These are phyloP conservation scores for Oreochromis mossambicus DNA, from an alignment of 2,797 vertebrate species.

Conservation along the genomic window DNA sequence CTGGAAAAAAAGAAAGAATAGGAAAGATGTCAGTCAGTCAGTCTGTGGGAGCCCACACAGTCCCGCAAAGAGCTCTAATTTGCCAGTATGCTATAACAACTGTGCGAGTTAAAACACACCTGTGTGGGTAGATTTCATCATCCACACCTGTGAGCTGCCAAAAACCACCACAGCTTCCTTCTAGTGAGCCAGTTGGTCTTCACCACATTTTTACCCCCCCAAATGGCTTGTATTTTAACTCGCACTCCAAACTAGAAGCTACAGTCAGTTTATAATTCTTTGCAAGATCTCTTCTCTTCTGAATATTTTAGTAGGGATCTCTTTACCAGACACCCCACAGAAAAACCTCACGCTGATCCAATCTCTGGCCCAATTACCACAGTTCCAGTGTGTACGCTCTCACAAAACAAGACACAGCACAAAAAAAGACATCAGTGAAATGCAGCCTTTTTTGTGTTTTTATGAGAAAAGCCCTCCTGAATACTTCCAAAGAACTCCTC, in stretches of 20 bases:
- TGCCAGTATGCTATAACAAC: background rate
- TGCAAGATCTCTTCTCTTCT: background rate
- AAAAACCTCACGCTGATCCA: constrained; percentile 21
- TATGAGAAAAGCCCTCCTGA: background rate
- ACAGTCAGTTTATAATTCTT: background rate
- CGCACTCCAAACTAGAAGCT: background rate
- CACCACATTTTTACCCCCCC: background rate
- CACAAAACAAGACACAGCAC: background rate
- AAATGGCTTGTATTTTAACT: background rate
- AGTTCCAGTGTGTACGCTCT: background rate
- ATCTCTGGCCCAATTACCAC: constrained; percentile 39
- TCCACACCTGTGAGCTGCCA: background rate
- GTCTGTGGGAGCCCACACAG: background rate
- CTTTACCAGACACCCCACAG: background rate
- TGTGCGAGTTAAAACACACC: background rate
- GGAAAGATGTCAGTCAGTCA: background rate
- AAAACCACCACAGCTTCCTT: background rate
- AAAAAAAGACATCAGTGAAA: background rate
- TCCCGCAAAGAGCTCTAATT: background rate
- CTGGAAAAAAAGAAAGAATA: background rate
- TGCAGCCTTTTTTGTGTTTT: background rate
- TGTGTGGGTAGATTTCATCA: background rate
- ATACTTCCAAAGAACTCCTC: background rate
- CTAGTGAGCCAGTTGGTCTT: background rate
- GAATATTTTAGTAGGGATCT: constrained; percentile 21